phyloP scores from a whole-genome alignment of 2,797 vertebrate species.

The Sphenopsis melanotis region DNA sequence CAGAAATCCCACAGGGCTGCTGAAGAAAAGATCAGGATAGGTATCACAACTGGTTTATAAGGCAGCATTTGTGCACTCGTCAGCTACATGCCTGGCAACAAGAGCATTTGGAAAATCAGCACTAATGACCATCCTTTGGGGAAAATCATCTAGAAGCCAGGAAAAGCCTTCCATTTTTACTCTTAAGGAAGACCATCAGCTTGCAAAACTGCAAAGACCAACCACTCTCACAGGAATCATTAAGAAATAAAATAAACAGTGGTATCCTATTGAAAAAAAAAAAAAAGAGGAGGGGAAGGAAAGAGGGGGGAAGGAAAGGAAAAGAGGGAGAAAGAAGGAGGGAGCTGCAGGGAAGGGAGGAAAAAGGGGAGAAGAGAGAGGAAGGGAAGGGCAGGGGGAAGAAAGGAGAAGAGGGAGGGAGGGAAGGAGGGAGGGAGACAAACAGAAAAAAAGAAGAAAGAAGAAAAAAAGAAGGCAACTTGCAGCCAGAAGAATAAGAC shows the following conservation, averaged over 20 bases:
- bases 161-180: background rate
- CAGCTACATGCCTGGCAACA: background rate
- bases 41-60: background rate
- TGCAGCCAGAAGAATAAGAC: background rate
- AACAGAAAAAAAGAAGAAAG: background rate
- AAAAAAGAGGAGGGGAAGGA: background rate
- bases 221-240: background rate
- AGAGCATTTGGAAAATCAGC: background rate
- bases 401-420: background rate
- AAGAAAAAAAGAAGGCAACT: background rate
- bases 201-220: background rate
- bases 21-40: background rate
- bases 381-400: background rate
- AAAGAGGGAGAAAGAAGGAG: background rate
- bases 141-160: background rate
- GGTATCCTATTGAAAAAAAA: background rate
- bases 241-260: background rate
- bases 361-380: background rate
- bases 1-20: background rate
- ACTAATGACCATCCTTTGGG: background rate
- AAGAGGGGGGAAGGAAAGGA: background rate
- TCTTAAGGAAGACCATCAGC: background rate
- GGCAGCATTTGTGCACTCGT: background rate
- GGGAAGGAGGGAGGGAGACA: rapidly evolving
- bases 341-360: background rate